phyloP scores from a whole-genome alignment of 2,113 vertebrate species.

The Phodopus roborovskii region DNA sequence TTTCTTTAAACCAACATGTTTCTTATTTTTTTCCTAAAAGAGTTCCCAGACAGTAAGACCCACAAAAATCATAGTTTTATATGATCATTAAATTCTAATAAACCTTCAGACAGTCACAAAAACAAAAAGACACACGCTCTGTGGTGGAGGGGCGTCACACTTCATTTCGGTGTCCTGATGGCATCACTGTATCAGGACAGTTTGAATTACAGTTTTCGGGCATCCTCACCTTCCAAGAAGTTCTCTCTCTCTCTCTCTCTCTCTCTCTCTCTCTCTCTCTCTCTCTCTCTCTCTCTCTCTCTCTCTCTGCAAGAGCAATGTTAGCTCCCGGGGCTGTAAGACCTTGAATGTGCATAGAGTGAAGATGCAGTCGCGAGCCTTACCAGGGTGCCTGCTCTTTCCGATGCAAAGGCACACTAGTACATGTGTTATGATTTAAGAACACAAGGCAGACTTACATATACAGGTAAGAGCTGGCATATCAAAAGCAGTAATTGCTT shows the following conservation, averaged over 20 bases:
- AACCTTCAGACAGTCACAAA: background rate
- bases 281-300: too few relatives aligned
- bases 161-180: background rate
- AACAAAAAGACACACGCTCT: background rate
- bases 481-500: background rate
- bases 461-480: background rate
- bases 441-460: background rate
- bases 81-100: background rate
- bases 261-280: too few relatives aligned
- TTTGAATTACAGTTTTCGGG: too few relatives aligned
- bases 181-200: background rate
- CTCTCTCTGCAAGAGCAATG: background rate
- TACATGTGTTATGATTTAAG: background rate
- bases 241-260: background rate
- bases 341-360: rapidly evolving
- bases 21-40: background rate
- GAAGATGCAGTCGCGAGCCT: background rate
- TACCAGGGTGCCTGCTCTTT: background rate
- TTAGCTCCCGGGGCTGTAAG: background rate
- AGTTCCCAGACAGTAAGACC: background rate
- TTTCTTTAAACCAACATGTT: background rate
- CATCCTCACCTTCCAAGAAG: background rate
- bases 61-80: background rate
- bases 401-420: background rate
- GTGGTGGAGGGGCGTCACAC: background rate